A percentile compares a stretch with the other conserved stretches of the same genome.
Conservation (phyloP, 2,113 vertebrate genomes). For the Meriones unguiculatus region DNA sequence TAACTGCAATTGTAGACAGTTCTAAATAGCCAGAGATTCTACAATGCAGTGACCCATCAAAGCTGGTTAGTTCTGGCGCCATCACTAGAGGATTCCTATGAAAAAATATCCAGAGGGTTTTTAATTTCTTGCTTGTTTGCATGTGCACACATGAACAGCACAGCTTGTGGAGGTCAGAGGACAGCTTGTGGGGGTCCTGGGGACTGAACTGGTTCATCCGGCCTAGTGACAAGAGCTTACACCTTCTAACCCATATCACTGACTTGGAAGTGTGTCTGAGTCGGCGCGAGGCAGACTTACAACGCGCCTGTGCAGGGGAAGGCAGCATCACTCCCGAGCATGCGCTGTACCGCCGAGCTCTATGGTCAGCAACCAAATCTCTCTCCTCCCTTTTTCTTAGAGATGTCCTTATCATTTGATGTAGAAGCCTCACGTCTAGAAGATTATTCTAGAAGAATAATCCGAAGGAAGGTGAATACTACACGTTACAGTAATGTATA, state of each 20-base stretch:
- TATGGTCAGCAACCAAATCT: not conserved
- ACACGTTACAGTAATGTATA: constrained; percentile 15
- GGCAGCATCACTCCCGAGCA: not conserved
- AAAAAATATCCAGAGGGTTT: not conserved
- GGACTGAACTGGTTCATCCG: no score
- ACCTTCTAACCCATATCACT: not conserved
- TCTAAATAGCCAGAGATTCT: constrained; percentile 44
- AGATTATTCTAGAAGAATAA: constrained; percentile 25
- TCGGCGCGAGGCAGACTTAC: not conserved
- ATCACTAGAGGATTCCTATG: not conserved
- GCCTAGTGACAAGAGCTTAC: no score
- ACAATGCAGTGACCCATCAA: constrained; percentile 37
- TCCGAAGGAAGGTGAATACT: constrained; percentile 22
- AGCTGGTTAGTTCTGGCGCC: not conserved
- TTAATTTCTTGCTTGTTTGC: not conserved
- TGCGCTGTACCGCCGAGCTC: not conserved
- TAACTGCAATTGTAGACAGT: constrained; percentile 20
- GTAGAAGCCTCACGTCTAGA: constrained; percentile 22
- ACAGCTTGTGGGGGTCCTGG: no score
- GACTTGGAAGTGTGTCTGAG: not conserved
- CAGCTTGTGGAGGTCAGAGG: not conserved
- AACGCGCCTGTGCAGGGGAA: not conserved
- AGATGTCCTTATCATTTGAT: constrained; percentile 17
- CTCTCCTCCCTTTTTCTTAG: not conserved
- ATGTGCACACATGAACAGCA: no score